phyloP scores from a whole-genome alignment of 2,797 vertebrate species.

The Chaetodon trifasciatus region DNA sequence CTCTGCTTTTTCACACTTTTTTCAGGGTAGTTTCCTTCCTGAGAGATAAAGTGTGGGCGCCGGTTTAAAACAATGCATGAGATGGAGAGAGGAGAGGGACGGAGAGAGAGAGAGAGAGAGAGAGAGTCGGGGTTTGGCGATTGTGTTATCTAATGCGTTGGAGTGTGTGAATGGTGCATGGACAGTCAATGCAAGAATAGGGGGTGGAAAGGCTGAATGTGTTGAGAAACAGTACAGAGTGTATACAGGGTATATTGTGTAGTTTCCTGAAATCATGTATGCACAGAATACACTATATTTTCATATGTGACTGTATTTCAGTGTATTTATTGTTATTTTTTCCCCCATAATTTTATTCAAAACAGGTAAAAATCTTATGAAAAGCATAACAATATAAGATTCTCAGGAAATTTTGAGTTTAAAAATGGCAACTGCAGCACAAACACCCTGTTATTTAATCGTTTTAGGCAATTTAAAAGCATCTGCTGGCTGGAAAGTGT shows the following conservation, averaged over 20 bases:
- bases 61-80: conserved; percentile 47
- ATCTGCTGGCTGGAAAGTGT: not conserved
- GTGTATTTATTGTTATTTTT: not conserved
- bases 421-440: not conserved
- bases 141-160: conserved; percentile 43
- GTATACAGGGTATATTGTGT: not conserved
- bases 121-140: conserved; percentile 13
- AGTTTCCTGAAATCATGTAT: not conserved
- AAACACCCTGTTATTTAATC: not conserved
- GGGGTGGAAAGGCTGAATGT: not conserved
- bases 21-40: conserved; percentile 20
- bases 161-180: conserved; percentile 37
- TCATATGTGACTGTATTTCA: not conserved
- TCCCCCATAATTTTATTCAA: not conserved
- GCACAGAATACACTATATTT: not conserved
- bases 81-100: conserved; percentile 15
- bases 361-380: not conserved
- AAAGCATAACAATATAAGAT: not conserved
- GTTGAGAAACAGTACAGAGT: conserved; percentile 1
- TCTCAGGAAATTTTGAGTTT: not conserved
- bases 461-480: not conserved
- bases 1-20: conserved; percentile 41
- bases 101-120: conserved; percentile 22
- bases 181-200: conserved; percentile 9
- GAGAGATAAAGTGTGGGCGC: conserved; percentile 34